phyloP scores from a whole-genome alignment of 1,140 invertebrate genomes.

The Brevipalpus yothersi region DNA sequence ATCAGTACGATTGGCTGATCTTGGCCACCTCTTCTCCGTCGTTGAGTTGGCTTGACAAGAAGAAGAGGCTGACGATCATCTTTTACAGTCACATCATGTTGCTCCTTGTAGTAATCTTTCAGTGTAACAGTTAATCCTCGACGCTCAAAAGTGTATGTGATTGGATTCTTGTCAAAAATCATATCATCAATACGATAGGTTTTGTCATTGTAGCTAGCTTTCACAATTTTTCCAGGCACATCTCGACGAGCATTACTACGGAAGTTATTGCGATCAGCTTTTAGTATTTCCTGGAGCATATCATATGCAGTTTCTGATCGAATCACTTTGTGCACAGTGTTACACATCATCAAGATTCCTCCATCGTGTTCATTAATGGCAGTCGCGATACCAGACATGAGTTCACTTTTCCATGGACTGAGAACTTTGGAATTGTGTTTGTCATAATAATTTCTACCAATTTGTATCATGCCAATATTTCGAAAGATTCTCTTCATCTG shows the following conservation, averaged over 20 bases:
- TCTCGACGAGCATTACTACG: conserved; percentile 1
- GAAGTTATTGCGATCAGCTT: neutral
- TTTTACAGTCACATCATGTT: conserved; percentile 18
- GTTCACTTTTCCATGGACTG: conserved; percentile 5
- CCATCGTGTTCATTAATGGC: conserved; percentile 49
- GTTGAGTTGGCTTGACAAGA: conserved; percentile 8
- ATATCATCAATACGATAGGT: conserved; percentile 25
- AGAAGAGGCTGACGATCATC: conserved; percentile 22
- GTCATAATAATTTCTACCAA: conserved; percentile 4
- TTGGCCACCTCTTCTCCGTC: neutral
- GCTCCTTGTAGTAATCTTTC: conserved; percentile 20
- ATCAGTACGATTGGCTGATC: conserved; percentile 11
- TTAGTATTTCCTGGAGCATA: too few relatives aligned
- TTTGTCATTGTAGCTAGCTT: conserved; percentile 25
- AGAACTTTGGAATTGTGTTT: neutral
- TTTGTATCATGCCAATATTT: neutral
- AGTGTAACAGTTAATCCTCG: conserved; percentile 13
- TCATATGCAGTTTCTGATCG: conserved; percentile 17
- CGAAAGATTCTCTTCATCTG: conserved; percentile 1
- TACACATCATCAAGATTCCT: conserved; percentile 38
- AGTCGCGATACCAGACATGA: conserved; percentile 28
- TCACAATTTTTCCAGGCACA: conserved; percentile 16
- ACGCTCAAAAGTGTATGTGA: conserved; percentile 15
- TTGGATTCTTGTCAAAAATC: too few relatives aligned
- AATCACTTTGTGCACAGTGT: conserved; percentile 49